Percentiles rank a stretch among this genome's conserved stretches.
Evolutionary conservation across 1,140 invertebrate species (phyloP).

Genomic region (Xylocopa sonorina): DNA sequence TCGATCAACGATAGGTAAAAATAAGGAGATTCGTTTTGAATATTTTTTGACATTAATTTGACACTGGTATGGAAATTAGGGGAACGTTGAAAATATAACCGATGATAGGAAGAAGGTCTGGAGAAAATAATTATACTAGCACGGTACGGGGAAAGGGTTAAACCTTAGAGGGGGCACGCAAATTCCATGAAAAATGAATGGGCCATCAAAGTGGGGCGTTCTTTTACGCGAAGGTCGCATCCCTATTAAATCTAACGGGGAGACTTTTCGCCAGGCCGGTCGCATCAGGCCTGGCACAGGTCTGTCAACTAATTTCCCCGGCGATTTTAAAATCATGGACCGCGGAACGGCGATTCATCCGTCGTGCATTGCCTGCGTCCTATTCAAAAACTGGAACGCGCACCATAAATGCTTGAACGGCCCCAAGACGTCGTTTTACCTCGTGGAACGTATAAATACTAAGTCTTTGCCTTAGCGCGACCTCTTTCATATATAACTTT

Average conservation of each 20-base stretch:
- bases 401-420: conserved; percentile 65
- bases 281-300: not conserved
- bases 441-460: conserved; percentile 65
- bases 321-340: conserved; percentile 65
- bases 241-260: conserved; percentile 49
- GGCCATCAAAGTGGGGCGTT: conserved; percentile 12
- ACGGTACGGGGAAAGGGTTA: too few relatives aligned
- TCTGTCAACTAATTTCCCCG: conserved; percentile 65
- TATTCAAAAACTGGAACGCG: conserved; percentile 64
- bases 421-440: conserved; percentile 60
- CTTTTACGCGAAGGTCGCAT: conserved; percentile 30
- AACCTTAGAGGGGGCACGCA: not conserved
- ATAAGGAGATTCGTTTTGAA: too few relatives aligned
- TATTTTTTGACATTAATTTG: too few relatives aligned
- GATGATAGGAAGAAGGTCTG: too few relatives aligned
- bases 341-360: conserved; percentile 54
- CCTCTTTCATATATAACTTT: conserved; percentile 69
- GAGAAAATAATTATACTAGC: too few relatives aligned
- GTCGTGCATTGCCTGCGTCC: conserved; percentile 48
- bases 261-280: conserved; percentile 30
- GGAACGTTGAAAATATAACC: too few relatives aligned
- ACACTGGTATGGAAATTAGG: too few relatives aligned
- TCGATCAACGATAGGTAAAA: too few relatives aligned
- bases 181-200: conserved; percentile 31
- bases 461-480: conserved; percentile 67